Base-by-base conservation (phyloP, 2,888 invertebrate genomes). In the Pelosia muscerda region DNA sequence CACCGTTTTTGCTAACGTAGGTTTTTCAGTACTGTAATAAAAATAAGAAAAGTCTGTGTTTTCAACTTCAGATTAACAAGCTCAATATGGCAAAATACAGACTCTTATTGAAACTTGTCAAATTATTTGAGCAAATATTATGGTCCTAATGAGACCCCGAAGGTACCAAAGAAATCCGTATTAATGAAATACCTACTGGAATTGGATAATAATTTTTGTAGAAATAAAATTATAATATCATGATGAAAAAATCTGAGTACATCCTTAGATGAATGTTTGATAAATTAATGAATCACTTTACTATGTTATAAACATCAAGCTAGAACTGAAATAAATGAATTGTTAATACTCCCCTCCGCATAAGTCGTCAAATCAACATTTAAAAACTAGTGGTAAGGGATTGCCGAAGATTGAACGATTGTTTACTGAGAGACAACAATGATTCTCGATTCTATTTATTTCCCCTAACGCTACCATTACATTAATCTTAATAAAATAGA, bases 291-390 rank as follows among this genome's bases (percentile, higher is more conserved):
- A 22, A 53, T 63, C 19, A 42, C 10, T 60, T 19, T 15, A 22
- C 9, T 4, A 13, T 10, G 26, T 1, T 53, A 74, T 75, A 78
- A 81, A 81, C 76, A 76, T 78, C 77, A 69, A 53, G 28, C 11
- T 49, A 61, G 73, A 76, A 82, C 71, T 77, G 77, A 72, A 71
- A 76, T n/a, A n/a, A 72, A 81, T 79, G 76, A 80, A 74, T 68
- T 59, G 64, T 66, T 49, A 54, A 72, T 74, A 71, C 72, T 73
- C 66, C 55, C 10, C 22, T 55, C 11, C 3, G 19, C 25, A 10
- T 19, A 65, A 67, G 63, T 72, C 71, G 69, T 72, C 75, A 66
- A 69, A 74, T 76, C 77, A 80, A 83, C 31, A 31, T 10, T 31
- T 31, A 10, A 9, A 31, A 31, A 31, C 31, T 31, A 31, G 10